phyloP scores from a whole-genome alignment of 2,797 vertebrate species.

The Falco biarmicus region DNA sequence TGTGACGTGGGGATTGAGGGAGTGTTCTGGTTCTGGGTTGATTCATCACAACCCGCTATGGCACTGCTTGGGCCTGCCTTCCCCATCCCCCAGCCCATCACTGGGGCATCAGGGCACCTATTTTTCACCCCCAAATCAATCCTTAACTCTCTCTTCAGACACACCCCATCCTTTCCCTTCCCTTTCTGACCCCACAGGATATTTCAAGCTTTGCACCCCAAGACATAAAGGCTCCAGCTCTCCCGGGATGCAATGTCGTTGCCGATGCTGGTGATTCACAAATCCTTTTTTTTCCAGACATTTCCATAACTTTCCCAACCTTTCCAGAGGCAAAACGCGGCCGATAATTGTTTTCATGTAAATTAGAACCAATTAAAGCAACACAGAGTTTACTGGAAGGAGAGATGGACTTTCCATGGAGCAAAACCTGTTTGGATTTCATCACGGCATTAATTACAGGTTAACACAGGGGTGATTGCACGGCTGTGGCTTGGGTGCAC shows the following conservation, averaged over 20 bases:
- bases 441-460: background rate
- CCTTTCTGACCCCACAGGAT: background rate
- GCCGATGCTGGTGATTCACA: background rate
- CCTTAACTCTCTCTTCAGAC: background rate
- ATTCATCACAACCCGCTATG: fast-evolving
- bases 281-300: background rate
- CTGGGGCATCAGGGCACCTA: fast-evolving
- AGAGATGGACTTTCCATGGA: background rate
- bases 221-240: background rate
- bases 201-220: background rate
- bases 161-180: background rate
- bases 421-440: constrained; percentile 1
- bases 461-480: background rate
- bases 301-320: constrained; percentile 48
- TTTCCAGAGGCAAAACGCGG: background rate
- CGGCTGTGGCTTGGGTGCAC: background rate
- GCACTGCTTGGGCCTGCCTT: background rate
- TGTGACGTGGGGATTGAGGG: background rate
- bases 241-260: fast-evolving
- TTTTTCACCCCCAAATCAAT: fast-evolving
- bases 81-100: background rate
- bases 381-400: background rate
- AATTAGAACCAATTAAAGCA: constrained; percentile 35
- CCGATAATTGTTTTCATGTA: constrained; percentile 30
- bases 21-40: fast-evolving